Evolutionary conservation across 2,113 vertebrate genomes (phyloP), one percentile per base, ranked within the genome.

Genomic region (Dolichallabes microphthalmus): DNA sequence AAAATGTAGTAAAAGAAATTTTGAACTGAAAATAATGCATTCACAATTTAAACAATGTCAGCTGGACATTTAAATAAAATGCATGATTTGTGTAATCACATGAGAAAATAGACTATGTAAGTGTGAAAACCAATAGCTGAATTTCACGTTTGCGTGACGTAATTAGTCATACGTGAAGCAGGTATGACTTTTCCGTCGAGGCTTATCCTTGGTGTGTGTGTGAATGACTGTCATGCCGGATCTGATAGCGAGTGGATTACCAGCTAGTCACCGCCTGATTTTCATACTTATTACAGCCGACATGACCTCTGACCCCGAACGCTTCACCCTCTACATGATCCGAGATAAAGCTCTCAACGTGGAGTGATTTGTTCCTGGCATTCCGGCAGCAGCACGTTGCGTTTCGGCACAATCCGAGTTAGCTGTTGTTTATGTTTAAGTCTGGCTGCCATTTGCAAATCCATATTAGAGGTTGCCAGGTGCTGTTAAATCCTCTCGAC

Each of bases 401-500:
- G 68, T 83, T 75, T 80, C 50, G n/a, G 45, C 52, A 82, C 60
- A 76, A 19, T 32, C 64, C 4, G 2, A 71, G 12, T 63, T 58
- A 82, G 78, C 84, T 84, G 74, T 86, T 86, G 82, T 88, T 87
- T 84, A 73, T 68, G 79, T 88, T 89, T 81, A 86, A 86, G 90
- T 89, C 89, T 78, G 20, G 69, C 75, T 88, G 88, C 88, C 88
- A 84, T 92, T 92, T 93, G 87, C 88, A 89, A 92, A 92, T 88
- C 90, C 89, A 89, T 82, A 87, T 90, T 87, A 89, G 81, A 85
- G 86, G 85, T 86, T 89, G 90, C 91, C 92, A 94, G 92, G 92
- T 94, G 94, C 90, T 90, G 90, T 92, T 93, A 94, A 94, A 94
- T 94, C 94, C 93, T 82, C 88, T 88, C 87, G 90, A 94, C 92